phyloP scores from a whole-genome alignment of 2,113 vertebrate species.

The Loxodonta africana region DNA sequence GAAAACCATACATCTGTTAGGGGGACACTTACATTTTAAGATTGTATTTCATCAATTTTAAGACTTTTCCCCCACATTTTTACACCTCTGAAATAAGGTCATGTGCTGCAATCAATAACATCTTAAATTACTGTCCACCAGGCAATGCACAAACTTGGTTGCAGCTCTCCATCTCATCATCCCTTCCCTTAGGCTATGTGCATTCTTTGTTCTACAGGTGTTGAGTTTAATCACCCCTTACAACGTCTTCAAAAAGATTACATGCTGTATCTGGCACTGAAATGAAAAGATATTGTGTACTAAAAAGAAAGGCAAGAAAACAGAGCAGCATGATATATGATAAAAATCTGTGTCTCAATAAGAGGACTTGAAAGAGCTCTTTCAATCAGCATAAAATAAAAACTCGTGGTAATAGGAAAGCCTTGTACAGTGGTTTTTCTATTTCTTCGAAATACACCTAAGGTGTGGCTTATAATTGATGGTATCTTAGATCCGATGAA shows the following conservation, averaged over 20 bases:
- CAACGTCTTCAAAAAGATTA: neutral
- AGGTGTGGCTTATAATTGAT: neutral
- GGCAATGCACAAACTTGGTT: too few species aligned
- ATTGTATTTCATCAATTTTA: neutral
- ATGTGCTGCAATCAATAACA: rapidly evolving
- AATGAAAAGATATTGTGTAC: neutral
- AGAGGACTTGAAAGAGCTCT: constrained; percentile 34
- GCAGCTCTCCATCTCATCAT: neutral
- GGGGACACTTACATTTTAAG: neutral
- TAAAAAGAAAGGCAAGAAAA: neutral
- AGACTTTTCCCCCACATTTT: neutral
- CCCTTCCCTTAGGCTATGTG: neutral
- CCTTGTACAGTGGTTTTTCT: neutral
- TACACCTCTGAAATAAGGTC: neutral
- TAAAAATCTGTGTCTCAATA: neutral
- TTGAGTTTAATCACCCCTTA: neutral
- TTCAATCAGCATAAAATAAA: neutral
- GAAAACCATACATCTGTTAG: neutral
- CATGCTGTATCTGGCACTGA: neutral
- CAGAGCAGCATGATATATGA: neutral
- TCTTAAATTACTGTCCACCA: neutral
- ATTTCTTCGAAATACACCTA: neutral
- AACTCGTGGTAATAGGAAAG: neutral
- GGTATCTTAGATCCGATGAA: neutral
- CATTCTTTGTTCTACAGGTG: neutral